phyloP scores from a whole-genome alignment of 1,140 invertebrate species.

The Bombus polaris region DNA sequence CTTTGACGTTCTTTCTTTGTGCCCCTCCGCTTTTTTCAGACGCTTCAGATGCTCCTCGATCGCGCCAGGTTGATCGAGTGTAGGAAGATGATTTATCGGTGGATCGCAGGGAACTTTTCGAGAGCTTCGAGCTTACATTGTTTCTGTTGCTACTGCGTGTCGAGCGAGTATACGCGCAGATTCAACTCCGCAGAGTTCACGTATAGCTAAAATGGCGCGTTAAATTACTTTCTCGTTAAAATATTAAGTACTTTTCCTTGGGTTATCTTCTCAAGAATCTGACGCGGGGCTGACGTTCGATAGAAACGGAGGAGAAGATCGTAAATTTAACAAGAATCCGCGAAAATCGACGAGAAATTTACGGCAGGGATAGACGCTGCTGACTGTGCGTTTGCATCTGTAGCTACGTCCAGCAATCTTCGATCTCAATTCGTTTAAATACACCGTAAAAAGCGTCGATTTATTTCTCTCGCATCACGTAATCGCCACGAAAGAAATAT shows the following conservation, averaged over 20 bases:
- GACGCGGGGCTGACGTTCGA: too few relatives aligned
- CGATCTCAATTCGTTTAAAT: slow-evolving; percentile 38
- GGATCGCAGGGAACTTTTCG: neutral
- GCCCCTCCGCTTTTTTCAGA: neutral
- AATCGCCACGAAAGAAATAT: slow-evolving; percentile 30
- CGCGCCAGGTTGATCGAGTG: neutral
- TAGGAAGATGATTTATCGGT: neutral
- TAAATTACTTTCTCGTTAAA: too few relatives aligned
- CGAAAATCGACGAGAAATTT: too few relatives aligned
- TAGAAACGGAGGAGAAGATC: too few relatives aligned
- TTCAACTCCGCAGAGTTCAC: too few relatives aligned
- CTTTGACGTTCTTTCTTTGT: neutral
- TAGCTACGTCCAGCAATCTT: neutral
- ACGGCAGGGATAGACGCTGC: neutral
- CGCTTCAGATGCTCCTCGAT: neutral
- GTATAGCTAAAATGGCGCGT: too few relatives aligned
- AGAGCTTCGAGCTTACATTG: neutral
- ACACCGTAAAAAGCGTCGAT: slow-evolving; percentile 17
- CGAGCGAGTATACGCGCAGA: neutral
- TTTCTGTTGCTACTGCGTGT: neutral
- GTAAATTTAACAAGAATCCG: too few relatives aligned
- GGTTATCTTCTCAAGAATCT: too few relatives aligned
- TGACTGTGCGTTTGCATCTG: too few relatives aligned
- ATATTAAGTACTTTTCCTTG: too few relatives aligned
- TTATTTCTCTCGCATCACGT: slow-evolving; percentile 16